Percentiles rank a stretch among this genome's conserved stretches.
Conservation (phyloP, 2,113 vertebrate species). For the Pollachius pollachius region DNA sequence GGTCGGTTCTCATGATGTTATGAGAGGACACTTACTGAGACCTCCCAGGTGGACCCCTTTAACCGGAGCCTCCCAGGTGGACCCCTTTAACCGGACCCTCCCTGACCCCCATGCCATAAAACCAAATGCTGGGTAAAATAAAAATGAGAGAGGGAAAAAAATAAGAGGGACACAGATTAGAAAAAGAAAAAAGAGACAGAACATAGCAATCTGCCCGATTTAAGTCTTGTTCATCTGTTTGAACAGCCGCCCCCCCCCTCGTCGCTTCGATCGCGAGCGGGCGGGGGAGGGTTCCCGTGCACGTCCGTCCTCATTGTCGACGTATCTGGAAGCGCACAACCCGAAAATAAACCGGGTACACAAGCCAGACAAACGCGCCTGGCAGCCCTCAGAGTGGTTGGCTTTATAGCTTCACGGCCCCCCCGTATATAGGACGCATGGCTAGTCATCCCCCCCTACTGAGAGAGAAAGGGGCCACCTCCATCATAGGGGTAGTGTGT, state of each 20-base stretch:
- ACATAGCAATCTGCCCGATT: constrained; percentile 21
- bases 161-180: constrained; percentile 13
- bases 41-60: constrained; percentile 26
- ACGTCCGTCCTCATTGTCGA: neutral
- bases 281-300: neutral
- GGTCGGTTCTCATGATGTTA: constrained; percentile 30
- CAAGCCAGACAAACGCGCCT: constrained; percentile 45
- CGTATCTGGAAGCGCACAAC: constrained; percentile 11
- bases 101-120: constrained; percentile 16
- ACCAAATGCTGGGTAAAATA: neutral
- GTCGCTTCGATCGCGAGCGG: constrained; percentile 1
- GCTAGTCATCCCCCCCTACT: constrained; percentile 48
- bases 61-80: constrained; percentile 23
- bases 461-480: constrained; percentile 51
- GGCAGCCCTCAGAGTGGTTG: constrained; percentile 4
- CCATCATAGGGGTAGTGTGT: neutral
- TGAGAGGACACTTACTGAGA: constrained; percentile 38
- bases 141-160: constrained; percentile 3
- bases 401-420: constrained; percentile 17
- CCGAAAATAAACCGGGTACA: constrained; percentile 17
- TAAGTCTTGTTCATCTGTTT: constrained; percentile 30
- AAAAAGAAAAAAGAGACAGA: constrained; percentile 23
- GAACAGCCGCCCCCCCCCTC: neutral
- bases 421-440: constrained; percentile 34
- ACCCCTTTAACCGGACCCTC: constrained; percentile 22